phyloP scores from a whole-genome alignment of 1,140 invertebrate species.

The Drosophila virilis region DNA sequence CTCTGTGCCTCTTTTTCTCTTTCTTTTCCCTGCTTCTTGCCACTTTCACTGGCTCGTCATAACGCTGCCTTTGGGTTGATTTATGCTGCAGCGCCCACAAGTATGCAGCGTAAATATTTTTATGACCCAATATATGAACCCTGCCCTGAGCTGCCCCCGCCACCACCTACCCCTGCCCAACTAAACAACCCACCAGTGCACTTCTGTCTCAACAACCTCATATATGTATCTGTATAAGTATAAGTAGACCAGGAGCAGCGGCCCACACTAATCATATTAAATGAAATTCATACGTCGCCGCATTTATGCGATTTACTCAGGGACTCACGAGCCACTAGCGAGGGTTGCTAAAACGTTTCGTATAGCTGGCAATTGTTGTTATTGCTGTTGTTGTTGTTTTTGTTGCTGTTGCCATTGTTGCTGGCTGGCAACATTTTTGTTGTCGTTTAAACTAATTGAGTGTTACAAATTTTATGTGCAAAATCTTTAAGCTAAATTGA shows the following conservation, averaged over 20 bases:
- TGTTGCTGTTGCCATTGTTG: conserved; percentile 4
- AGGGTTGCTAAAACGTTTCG: conserved; percentile 46
- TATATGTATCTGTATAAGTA: conserved; percentile 1
- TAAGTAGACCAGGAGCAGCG: conserved; percentile 18
- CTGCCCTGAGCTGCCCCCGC: not conserved
- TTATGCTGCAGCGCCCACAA: conserved; percentile 73
- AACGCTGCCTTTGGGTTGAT: conserved; percentile 60
- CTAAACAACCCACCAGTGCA: conserved; percentile 41
- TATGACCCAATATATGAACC: conserved; percentile 65
- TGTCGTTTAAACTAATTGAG: conserved; percentile 83
- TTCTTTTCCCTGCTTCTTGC: not conserved
- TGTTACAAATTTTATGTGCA: conserved; percentile 83
- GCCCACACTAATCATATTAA: conserved; percentile 81
- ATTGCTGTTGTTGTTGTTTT: conserved; percentile 45
- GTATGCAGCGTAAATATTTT: conserved; percentile 78
- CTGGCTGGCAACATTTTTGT: conserved; percentile 71
- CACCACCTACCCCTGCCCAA: not conserved
- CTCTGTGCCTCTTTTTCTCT: not conserved
- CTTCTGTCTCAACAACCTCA: conserved; percentile 53
- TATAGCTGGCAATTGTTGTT: conserved; percentile 40
- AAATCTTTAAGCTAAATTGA: conserved; percentile 83
- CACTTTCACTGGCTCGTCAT: conserved; percentile 27
- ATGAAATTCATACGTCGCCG: conserved; percentile 81
- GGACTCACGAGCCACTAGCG: conserved; percentile 30
- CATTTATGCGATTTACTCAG: conserved; percentile 73